phyloP scores from a whole-genome alignment of 2,888 invertebrate species.

The Leptopilina drosophilae region DNA sequence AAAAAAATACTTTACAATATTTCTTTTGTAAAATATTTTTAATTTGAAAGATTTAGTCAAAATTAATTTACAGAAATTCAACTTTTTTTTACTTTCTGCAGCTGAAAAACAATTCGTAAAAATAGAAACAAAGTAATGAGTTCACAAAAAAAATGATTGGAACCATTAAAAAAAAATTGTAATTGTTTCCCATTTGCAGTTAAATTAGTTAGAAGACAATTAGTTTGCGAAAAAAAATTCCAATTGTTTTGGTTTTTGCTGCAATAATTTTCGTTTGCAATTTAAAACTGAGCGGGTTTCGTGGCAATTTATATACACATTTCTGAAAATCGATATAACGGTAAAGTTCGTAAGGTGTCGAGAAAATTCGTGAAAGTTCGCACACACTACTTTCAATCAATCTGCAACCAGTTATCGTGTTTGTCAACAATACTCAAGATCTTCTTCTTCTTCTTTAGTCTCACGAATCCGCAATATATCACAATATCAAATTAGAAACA shows the following conservation, averaged over 20 bases:
- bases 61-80: too few species aligned
- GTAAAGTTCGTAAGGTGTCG: constrained; percentile 52
- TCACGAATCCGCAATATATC: constrained; percentile 45
- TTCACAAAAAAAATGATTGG: too few species aligned
- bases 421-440: constrained; percentile 53
- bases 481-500: constrained; percentile 46
- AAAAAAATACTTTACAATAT: too few species aligned
- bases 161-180: too few species aligned
- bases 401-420: constrained; percentile 50
- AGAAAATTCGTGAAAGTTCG: constrained; percentile 53
- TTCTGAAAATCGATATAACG: constrained; percentile 51
- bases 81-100: too few species aligned
- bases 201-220: neutral
- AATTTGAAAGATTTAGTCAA: too few species aligned
- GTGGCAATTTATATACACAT: neutral
- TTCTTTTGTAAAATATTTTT: too few species aligned
- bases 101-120: too few species aligned
- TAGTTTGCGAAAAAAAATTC: neutral
- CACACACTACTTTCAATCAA: constrained; percentile 52
- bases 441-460: constrained; percentile 34
- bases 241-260: neutral
- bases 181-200: neutral
- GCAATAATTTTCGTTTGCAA: neutral
- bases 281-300: constrained; percentile 49
- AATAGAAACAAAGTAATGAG: too few species aligned